Evolutionary conservation across 2,113 vertebrate genomes (phyloP).

Genomic region (Bubalus kerabau): DNA sequence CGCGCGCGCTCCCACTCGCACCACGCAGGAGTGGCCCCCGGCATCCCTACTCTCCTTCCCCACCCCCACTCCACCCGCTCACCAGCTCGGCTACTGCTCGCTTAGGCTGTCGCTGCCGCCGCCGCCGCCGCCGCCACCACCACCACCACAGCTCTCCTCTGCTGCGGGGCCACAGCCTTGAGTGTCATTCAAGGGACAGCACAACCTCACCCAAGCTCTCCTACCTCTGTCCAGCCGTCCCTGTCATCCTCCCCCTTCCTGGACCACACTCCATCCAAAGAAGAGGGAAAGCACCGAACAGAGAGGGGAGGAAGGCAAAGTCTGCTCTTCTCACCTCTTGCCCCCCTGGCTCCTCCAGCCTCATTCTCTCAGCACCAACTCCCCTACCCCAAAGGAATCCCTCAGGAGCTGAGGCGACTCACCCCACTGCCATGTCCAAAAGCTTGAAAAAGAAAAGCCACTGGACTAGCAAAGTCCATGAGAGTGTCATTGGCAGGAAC

Average conservation of each 20-base stretch:
- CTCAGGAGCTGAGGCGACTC: conserved; percentile 67
- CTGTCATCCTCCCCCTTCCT: conserved; percentile 39
- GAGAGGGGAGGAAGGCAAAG: conserved; percentile 62
- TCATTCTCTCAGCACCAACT: conserved; percentile 30
- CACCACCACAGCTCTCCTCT: conserved; percentile 54
- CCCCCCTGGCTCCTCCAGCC: conserved; percentile 46
- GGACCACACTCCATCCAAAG: conserved; percentile 63
- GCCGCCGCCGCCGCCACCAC: background rate
- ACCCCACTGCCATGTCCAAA: conserved; percentile 92
- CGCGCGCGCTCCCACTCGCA: conserved; percentile 55
- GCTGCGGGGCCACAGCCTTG: conserved; percentile 67
- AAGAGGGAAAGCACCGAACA: conserved; percentile 51
- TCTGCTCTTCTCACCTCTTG: conserved; percentile 26
- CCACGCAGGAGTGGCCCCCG: conserved; percentile 68
- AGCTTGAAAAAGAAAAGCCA: conserved; percentile 96
- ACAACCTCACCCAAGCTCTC: conserved; percentile 56
- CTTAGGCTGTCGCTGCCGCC: conserved; percentile 59
- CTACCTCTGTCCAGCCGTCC: conserved; percentile 56
- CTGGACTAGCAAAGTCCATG: conserved; percentile 97
- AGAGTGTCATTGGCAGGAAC: conserved; percentile 89
- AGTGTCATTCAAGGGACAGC: conserved; percentile 73
- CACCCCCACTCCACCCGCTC: conserved; percentile 58
- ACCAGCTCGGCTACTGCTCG: conserved; percentile 50
- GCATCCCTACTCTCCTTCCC: conserved; percentile 60
- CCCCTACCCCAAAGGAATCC: conserved; percentile 17